These are phyloP conservation scores for Andrena chrysosceles DNA, from an alignment of 2,888 invertebrate species.

Conservation along the genomic window DNA sequence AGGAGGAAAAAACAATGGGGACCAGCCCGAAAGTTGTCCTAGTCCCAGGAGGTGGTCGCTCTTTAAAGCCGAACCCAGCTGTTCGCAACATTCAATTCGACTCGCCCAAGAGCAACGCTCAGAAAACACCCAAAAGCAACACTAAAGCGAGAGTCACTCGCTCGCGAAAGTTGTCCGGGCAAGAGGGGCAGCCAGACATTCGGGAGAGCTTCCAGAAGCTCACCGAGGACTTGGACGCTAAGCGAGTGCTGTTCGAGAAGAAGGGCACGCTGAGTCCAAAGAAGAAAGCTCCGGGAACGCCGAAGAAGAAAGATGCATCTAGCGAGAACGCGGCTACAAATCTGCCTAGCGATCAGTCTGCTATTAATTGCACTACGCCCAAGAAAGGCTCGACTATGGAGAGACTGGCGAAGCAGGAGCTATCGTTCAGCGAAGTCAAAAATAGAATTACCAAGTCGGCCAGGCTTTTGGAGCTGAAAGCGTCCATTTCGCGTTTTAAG, in stretches of 20 bases:
- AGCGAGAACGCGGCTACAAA: constrained; percentile 31
- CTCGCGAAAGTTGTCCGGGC: constrained; percentile 59
- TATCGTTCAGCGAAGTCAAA: constrained; percentile 90
- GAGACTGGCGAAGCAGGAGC: constrained; percentile 86
- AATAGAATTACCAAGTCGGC: constrained; percentile 89
- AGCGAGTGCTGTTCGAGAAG: constrained; percentile 79
- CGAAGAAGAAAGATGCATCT: constrained; percentile 67
- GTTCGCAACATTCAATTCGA: constrained; percentile 78
- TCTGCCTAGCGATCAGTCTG: constrained; percentile 57
- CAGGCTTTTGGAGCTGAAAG: constrained; percentile 90
- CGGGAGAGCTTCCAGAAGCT: constrained; percentile 80
- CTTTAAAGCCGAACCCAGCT: constrained; percentile 64
- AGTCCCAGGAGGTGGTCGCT: constrained; percentile 25
- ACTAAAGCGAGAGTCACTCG: constrained; percentile 61
- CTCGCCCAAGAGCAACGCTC: constrained; percentile 63
- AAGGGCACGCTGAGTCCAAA: constrained; percentile 80
- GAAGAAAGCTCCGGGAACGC: constrained; percentile 68
- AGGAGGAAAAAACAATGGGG: constrained; percentile 52
- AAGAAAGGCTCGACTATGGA: constrained; percentile 85
- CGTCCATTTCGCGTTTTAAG: constrained; percentile 89
- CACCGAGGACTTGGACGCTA: constrained; percentile 57
- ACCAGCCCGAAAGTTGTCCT: constrained; percentile 70
- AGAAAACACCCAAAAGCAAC: constrained; percentile 65
- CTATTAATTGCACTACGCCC: constrained; percentile 73
- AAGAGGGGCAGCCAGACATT: constrained; percentile 80